phyloP scores from a whole-genome alignment of 2,113 vertebrate species.

The Corapipo altera region DNA sequence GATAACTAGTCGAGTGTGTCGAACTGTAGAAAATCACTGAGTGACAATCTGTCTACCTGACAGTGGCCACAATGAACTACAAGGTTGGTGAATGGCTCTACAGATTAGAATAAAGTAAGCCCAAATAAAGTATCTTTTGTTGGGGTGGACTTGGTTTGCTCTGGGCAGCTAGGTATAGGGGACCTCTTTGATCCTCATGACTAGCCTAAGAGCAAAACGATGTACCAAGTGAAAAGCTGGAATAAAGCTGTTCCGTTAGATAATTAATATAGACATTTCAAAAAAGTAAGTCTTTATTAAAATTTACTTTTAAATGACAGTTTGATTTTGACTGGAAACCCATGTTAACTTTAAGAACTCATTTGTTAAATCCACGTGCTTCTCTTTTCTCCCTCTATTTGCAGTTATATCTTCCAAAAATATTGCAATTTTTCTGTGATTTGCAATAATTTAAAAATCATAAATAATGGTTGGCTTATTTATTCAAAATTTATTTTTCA shows the following conservation, averaged over 20 bases:
- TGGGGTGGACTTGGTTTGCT: constrained; percentile 60
- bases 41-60: constrained; percentile 82
- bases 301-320: neutral
- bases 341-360: neutral
- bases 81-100: constrained; percentile 79
- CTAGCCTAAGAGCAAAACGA: neutral
- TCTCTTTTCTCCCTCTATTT: neutral
- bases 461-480: constrained; percentile 9
- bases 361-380: neutral
- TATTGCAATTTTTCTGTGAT: neutral
- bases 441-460: neutral
- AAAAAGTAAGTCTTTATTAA: constrained; percentile 10
- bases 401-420: neutral
- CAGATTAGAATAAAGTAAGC: constrained; percentile 74
- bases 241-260: constrained; percentile 30
- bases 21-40: constrained; percentile 81
- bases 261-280: neutral
- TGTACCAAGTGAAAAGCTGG: constrained; percentile 1
- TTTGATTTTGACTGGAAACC: neutral
- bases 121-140: constrained; percentile 79
- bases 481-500: neutral
- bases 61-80: constrained; percentile 79
- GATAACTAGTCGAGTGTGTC: constrained; percentile 80
- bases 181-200: constrained; percentile 31
- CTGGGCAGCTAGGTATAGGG: constrained; percentile 46